Conservation (phyloP, 2,113 vertebrate species). For the Rhinichthys klamathensis region DNA sequence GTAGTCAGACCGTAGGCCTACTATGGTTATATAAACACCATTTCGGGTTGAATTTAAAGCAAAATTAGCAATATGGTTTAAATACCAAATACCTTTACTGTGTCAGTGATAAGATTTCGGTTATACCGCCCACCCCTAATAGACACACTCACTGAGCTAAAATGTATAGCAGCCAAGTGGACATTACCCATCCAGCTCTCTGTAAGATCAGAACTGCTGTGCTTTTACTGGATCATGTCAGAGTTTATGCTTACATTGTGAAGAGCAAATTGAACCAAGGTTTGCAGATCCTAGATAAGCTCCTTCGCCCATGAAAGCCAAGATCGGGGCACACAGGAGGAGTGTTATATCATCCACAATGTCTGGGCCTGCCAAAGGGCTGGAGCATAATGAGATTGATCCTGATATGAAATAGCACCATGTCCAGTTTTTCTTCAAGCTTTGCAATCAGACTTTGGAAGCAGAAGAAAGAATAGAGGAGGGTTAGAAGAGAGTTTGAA, state of each 20-base stretch:
- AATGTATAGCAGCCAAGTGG: background rate
- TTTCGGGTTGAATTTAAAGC: background rate
- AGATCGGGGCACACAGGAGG: constrained; percentile 18
- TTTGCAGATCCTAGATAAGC: constrained; percentile 31
- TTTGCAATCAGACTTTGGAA: constrained; percentile 32
- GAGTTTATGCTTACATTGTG: constrained; percentile 38
- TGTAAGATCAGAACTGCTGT: background rate
- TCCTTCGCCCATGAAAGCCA: constrained; percentile 22
- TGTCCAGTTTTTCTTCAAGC: constrained; percentile 30
- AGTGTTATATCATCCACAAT: constrained; percentile 37
- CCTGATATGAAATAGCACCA: constrained; percentile 20
- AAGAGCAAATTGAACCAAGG: constrained; percentile 34
- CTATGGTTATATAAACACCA: background rate
- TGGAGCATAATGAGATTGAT: constrained; percentile 36
- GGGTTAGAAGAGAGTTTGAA: background rate
- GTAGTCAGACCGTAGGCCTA: no score
- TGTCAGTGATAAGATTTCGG: background rate
- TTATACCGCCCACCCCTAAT: no score
- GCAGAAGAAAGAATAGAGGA: background rate
- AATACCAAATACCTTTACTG: background rate
- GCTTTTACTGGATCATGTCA: constrained; percentile 25
- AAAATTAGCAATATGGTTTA: background rate
- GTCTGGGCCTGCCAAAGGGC: constrained; percentile 30
- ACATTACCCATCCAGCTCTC: background rate
- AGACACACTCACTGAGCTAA: background rate